A percentile compares a stretch with the other conserved stretches of the same genome.
phyloP scores from a whole-genome alignment of 2,888 invertebrate species.

The Pandemis heparana region DNA sequence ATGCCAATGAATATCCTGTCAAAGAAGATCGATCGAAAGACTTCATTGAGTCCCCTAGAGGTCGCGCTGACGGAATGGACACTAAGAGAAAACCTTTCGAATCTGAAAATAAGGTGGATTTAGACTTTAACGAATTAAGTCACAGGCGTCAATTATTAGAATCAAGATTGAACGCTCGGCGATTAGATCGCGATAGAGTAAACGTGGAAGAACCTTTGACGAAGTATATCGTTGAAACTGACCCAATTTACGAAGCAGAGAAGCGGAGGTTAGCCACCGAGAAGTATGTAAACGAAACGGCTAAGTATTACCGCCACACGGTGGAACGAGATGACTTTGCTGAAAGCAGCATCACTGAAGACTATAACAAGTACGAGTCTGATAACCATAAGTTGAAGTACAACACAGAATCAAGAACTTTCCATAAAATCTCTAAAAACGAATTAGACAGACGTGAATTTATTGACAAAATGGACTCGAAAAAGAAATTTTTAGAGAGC shows the following conservation, averaged over 20 bases:
- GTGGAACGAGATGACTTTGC: slow-evolving; percentile 84
- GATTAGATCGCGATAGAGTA: slow-evolving; percentile 70
- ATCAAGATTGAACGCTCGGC: slow-evolving; percentile 89
- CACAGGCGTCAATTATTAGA: slow-evolving; percentile 91
- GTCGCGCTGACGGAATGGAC: slow-evolving; percentile 89
- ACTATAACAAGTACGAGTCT: slow-evolving; percentile 79
- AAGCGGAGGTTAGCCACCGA: slow-evolving; percentile 82
- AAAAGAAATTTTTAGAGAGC: slow-evolving; percentile 62
- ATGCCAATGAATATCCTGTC: slow-evolving; percentile 73
- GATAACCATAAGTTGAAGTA: slow-evolving; percentile 78
- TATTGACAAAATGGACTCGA: slow-evolving; percentile 66
- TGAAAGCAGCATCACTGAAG: slow-evolving; percentile 83
- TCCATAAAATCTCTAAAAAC: slow-evolving; percentile 68
- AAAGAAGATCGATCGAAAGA: slow-evolving; percentile 64
- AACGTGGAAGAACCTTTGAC: slow-evolving; percentile 74
- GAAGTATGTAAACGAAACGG: slow-evolving; percentile 85
- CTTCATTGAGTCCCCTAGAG: slow-evolving; percentile 80
- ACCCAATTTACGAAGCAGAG: slow-evolving; percentile 78
- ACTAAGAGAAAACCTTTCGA: slow-evolving; percentile 83
- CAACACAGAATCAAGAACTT: slow-evolving; percentile 73
- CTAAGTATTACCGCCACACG: slow-evolving; percentile 84
- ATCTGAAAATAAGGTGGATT: slow-evolving; percentile 70
- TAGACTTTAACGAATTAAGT: slow-evolving; percentile 87
- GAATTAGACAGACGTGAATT: slow-evolving; percentile 75
- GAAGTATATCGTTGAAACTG: slow-evolving; percentile 78